A percentile compares a stretch with the other conserved stretches of the same genome.
Conservation (phyloP, 2,797 vertebrate species). For the Etheostoma perlongum region DNA sequence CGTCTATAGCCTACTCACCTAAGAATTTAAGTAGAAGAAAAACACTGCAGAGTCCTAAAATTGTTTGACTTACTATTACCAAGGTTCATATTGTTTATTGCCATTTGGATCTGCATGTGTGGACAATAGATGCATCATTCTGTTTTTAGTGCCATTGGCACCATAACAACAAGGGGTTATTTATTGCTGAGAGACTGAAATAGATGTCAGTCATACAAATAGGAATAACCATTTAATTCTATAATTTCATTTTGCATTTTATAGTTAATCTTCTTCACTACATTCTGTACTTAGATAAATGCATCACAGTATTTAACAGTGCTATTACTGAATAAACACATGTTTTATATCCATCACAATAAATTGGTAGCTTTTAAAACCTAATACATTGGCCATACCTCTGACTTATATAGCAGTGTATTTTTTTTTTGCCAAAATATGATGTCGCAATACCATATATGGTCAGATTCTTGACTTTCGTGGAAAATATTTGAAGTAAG, state of each 20-base stretch:
- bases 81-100: not conserved
- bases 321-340: constrained; percentile 20
- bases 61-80: not conserved
- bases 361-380: constrained; percentile 49
- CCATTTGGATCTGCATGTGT: not conserved
- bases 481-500: constrained; percentile 43
- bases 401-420: constrained; percentile 31
- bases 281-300: not conserved
- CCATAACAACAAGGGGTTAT: not conserved
- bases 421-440: constrained; percentile 63
- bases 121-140: constrained; percentile 1
- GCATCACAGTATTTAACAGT: constrained; percentile 3
- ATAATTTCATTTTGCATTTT: not conserved
- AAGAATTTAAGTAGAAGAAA: constrained; percentile 2
- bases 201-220: constrained; percentile 8
- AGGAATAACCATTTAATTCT: not conserved
- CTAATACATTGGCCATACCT: constrained; percentile 27
- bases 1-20: not conserved
- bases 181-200: not conserved
- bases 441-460: constrained; percentile 67
- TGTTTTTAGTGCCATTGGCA: not conserved
- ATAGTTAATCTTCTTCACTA: constrained; percentile 11
- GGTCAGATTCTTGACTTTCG: constrained; percentile 52
- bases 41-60: constrained; percentile 6
- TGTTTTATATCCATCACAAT: constrained; percentile 45